Evolutionary conservation across 2,113 vertebrate species (phyloP), one percentile per base, ranked within the genome.

Genomic region (Pagrus major): DNA sequence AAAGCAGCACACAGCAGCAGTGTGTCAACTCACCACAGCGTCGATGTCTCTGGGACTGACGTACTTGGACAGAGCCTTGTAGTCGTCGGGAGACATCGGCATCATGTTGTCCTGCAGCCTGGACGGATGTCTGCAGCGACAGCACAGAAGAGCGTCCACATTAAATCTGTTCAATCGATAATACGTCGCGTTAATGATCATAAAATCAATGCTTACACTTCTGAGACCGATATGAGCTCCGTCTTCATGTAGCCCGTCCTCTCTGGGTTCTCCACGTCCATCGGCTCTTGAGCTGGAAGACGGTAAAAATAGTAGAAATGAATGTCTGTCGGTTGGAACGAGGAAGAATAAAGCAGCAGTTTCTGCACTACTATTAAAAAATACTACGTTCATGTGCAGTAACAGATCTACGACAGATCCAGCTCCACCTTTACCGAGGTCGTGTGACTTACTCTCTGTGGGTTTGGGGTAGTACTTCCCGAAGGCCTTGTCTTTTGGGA

Each of bases 391-490:
- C n/a, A n/a, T n/a, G n/a, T n/a, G n/a, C n/a, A n/a, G n/a, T n/a
- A n/a, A n/a, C n/a, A n/a, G n/a, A n/a, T n/a, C n/a, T n/a, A n/a
- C n/a, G n/a, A n/a, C n/a, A n/a, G n/a, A n/a, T n/a, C n/a, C n/a
- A n/a, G n/a, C n/a, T n/a, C n/a, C n/a, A n/a, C n/a, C n/a, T n/a
- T n/a, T n/a, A n/a, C n/a, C n/a, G n/a, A n/a, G n/a, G n/a, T n/a
- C n/a, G 39, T 25, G 41, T 0, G 37, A 58, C 89, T 95, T 91
- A 99, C 98, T 89, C 67, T 99, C 97, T 37, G 96, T 94, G 9
- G 96, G 97, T 83, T 97, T 96, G 92, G 96, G 96, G 94, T 98
- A 99, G 81, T 99, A 99, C 49, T 99, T 99, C 68, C 96, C 96
- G 33, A 99, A 99, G n/a, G 98, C 98, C 0, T 95, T 96, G 87